A percentile compares a stretch with the other conserved stretches of the same genome.
phyloP scores from a whole-genome alignment of 2,113 vertebrate genomes.

The Phylloscopus whistleri region DNA sequence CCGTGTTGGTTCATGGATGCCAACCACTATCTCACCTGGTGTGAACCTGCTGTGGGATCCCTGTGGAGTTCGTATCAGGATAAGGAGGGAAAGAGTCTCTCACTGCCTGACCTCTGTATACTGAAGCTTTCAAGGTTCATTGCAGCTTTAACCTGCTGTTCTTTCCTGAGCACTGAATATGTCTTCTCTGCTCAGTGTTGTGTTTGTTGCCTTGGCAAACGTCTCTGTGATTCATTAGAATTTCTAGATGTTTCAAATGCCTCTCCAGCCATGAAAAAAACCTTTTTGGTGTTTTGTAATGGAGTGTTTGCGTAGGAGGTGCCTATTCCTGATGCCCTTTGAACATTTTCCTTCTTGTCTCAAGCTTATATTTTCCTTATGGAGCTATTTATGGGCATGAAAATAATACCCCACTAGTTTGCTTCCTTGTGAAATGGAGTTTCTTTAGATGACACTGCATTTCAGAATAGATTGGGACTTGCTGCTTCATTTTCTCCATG shows the following conservation, averaged over 20 bases:
- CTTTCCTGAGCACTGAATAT: background rate
- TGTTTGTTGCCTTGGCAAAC: background rate
- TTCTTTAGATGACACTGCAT: background rate
- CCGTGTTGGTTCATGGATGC: background rate
- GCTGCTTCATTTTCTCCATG: background rate
- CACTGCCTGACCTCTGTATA: background rate
- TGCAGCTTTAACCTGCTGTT: background rate
- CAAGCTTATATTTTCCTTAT: background rate
- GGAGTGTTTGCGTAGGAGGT: background rate
- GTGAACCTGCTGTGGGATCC: background rate
- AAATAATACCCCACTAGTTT: background rate
- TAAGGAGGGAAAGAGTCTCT: background rate
- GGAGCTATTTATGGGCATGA: background rate
- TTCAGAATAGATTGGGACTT: background rate
- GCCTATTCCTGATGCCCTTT: slow-evolving; percentile 12
- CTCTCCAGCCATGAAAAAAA: background rate
- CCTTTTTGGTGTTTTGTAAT: background rate
- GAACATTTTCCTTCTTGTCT: background rate
- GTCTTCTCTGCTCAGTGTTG: background rate
- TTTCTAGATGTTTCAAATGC: slow-evolving; percentile 42
- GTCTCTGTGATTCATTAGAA: background rate
- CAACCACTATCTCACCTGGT: background rate
- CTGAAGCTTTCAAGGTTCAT: background rate
- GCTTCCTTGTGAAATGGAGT: background rate
- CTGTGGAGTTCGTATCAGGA: background rate